Evolutionary conservation across 30 jellyfish, hydroid and myxozoan genomes (phyloP).

Genomic region (Aurelia sp.): DNA sequence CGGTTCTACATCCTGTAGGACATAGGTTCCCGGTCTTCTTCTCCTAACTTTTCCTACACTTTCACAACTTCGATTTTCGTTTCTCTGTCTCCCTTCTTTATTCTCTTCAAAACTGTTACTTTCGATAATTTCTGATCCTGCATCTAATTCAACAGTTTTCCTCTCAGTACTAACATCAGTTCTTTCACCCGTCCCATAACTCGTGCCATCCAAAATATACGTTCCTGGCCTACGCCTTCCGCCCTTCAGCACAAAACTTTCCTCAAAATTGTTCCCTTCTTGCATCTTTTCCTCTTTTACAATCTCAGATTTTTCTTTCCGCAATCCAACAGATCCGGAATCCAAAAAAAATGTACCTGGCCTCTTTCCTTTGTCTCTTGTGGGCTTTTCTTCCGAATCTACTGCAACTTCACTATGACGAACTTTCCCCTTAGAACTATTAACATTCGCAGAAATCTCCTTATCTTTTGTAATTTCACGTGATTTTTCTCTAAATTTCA

Average conservation of each 20-base stretch:
- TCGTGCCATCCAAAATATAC: slow-evolving; percentile 1
- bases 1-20: no score
- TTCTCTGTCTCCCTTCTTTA: neutral
- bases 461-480: neutral
- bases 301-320: no score
- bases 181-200: neutral
- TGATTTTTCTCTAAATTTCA: neutral
- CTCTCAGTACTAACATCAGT: neutral
- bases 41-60: neutral
- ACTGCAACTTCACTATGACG: neutral
- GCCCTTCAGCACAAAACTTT: no score
- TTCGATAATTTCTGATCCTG: neutral
- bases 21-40: neutral
- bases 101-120: neutral
- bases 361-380: neutral
- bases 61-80: neutral
- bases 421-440: neutral
- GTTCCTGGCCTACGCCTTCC: slow-evolving; percentile 28
- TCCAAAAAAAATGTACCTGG: neutral
- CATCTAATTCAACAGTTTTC: neutral
- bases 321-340: no score
- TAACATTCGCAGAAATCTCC: neutral
- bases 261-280: no score
- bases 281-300: no score
- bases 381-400: neutral